Evolutionary conservation across 2,888 invertebrate genomes (phyloP).

Genomic region (Leucoptera coffeella): DNA sequence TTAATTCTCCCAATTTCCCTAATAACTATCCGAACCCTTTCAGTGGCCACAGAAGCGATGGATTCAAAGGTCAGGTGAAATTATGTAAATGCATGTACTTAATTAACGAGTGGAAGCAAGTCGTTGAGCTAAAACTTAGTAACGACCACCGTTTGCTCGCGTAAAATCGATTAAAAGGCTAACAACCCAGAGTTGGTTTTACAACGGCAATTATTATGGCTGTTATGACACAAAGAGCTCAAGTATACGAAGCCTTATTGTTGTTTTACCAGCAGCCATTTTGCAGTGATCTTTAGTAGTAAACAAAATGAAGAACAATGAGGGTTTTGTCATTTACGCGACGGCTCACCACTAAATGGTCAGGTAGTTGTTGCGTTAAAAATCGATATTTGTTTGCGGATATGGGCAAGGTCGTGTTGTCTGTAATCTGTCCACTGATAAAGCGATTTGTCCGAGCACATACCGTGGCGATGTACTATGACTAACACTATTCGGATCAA

Average conservation of each 20-base stretch:
- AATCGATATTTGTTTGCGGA: constrained; percentile 44
- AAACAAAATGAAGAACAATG: background rate
- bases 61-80: background rate
- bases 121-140: background rate
- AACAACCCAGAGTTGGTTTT: too few species aligned
- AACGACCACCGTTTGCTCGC: background rate
- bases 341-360: background rate
- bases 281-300: background rate
- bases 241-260: constrained; percentile 37
- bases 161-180: too few species aligned
- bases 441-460: constrained; percentile 8
- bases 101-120: background rate
- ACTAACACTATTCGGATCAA: too few species aligned
- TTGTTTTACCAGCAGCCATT: constrained; percentile 5
- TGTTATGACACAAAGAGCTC: constrained; percentile 7
- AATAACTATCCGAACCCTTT: too few species aligned
- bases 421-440: constrained; percentile 9
- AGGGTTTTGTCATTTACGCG: background rate
- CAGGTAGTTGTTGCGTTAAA: constrained; percentile 18
- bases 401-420: constrained; percentile 28
- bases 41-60: too few species aligned
- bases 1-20: too few species aligned
- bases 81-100: too few species aligned
- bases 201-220: too few species aligned
- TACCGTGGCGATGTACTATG: too few species aligned